Evolutionary conservation across 2,888 invertebrate species (phyloP).

Genomic region (Pammene aurita): DNA sequence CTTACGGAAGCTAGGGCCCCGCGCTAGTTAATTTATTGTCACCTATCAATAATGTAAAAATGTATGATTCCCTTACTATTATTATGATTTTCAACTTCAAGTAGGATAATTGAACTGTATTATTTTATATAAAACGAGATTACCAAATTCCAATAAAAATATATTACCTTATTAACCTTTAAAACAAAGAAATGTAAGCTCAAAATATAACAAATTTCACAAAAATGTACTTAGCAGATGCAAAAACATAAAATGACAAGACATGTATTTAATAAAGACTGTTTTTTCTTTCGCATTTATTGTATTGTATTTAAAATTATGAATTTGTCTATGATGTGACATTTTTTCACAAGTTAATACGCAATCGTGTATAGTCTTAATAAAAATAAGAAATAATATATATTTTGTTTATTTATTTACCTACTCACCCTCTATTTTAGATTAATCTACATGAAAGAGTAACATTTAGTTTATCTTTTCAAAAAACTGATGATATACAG

Average conservation of each 20-base stretch:
- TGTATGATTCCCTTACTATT: slow-evolving; percentile 31
- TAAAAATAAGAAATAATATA: slow-evolving; percentile 12
- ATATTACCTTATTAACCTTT: neutral
- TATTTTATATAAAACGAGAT: slow-evolving; percentile 29
- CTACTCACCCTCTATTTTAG: too few relatives aligned
- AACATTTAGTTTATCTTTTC: too few relatives aligned
- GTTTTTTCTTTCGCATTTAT: slow-evolving; percentile 39
- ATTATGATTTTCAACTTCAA: slow-evolving; percentile 24
- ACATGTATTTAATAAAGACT: slow-evolving; percentile 32
- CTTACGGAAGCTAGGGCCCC: slow-evolving; percentile 75
- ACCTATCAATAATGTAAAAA: slow-evolving; percentile 32
- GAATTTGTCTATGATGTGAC: slow-evolving; percentile 30
- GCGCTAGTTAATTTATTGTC: slow-evolving; percentile 66
- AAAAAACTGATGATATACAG: too few relatives aligned
- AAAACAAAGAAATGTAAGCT: neutral
- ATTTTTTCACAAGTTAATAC: slow-evolving; percentile 36
- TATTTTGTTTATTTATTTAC: neutral
- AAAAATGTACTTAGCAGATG: slow-evolving; percentile 25
- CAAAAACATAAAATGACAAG: slow-evolving; percentile 8
- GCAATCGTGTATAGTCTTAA: slow-evolving; percentile 37
- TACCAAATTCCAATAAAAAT: neutral
- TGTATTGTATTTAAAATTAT: slow-evolving; percentile 36
- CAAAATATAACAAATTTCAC: slow-evolving; percentile 6
- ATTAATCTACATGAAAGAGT: too few relatives aligned
- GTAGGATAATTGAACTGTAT: slow-evolving; percentile 31